Conservation (phyloP, 2,797 vertebrate genomes). For the Toxotes lorentzi region DNA sequence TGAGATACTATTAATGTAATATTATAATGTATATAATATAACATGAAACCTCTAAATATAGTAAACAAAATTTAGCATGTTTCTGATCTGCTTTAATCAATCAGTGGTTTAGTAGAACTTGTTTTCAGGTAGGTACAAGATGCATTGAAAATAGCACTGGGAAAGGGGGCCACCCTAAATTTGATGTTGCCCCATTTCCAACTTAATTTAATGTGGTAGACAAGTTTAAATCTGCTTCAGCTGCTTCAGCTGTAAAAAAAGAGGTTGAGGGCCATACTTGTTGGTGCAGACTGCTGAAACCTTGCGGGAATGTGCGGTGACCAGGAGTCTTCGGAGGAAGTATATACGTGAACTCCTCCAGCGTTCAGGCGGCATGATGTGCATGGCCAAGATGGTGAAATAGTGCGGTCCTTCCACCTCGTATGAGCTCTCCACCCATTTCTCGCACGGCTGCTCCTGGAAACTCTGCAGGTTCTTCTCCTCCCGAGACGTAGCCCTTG, state of each 20-base stretch:
- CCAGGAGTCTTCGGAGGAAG: constrained; percentile 91
- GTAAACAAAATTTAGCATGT: background rate
- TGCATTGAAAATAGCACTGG: background rate
- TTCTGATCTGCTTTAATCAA: background rate
- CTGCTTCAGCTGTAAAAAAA: background rate
- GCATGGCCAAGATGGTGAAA: constrained; percentile 93
- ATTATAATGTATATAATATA: no score
- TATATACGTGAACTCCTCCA: constrained; percentile 91
- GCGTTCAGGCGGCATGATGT: constrained; percentile 92
- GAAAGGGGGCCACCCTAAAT: background rate
- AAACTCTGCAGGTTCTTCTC: constrained; percentile 98
- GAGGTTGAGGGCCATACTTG: constrained; percentile 85
- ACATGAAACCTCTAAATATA: background rate
- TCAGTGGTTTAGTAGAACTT: background rate
- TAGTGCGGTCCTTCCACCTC: constrained; percentile 99
- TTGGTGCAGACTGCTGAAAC: constrained; percentile 90
- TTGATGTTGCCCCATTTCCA: background rate
- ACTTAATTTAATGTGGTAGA: background rate
- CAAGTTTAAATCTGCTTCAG: background rate
- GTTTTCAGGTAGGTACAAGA: background rate
- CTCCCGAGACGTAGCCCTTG: constrained; percentile 95
- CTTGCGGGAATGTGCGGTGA: constrained; percentile 90
- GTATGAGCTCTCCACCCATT: constrained; percentile 97
- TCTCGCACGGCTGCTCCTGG: constrained; percentile 96
- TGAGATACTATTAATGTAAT: no score